Evolutionary conservation across 2,888 invertebrate species (phyloP), one percentile per base, ranked within the genome.

Genomic region (Platycheirus rosarum): DNA sequence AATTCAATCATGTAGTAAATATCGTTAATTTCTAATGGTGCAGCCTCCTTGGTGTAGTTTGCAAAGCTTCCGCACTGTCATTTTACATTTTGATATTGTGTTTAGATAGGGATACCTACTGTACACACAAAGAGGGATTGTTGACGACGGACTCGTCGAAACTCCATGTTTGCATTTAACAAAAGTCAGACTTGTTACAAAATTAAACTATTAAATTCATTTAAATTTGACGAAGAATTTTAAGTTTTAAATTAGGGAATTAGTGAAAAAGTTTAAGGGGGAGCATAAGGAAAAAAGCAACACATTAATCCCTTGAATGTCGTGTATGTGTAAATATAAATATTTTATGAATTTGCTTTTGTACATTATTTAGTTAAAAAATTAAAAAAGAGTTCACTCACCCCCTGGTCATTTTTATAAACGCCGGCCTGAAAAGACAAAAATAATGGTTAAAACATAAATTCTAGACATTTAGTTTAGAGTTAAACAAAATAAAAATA

Each of bases 1-100:
- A 75, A 60, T 75, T 51, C 42, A 75, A 68, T 60, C 35, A 40
- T 75, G 51, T 53, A 44, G 68, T 62, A 44, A 75, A 68, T 53
- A 69, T 37, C 69, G 51, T 68, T 62, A 62, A 60, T 46, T 62
- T 46, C 53, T 44, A 35, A 69, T 23, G 53, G 75, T 69, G 14
- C 29, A 46, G 46, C 69, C 53, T 62, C 29, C 57, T 69, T 76
- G 18, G 5, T 76, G 53, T 62, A 63, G 62, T 63, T 44, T 35
- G n/a, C 9, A 40, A 18, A 46, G 40, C 9, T 60, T 68, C 23
- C 26, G n/a, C 42, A 55, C 37, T 63, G 76, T 46, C 53, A 55
- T 70, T 8, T 9, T 37, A 48, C 16, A 48, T 60, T 35, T 75
- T 44, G 53, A 63, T 51, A 75, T 66, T 49, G 32, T 60, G 40